Percentiles rank a stretch among this genome's conserved stretches.
phyloP scores from a whole-genome alignment of 2,888 invertebrate species.

The Volucella inflata region DNA sequence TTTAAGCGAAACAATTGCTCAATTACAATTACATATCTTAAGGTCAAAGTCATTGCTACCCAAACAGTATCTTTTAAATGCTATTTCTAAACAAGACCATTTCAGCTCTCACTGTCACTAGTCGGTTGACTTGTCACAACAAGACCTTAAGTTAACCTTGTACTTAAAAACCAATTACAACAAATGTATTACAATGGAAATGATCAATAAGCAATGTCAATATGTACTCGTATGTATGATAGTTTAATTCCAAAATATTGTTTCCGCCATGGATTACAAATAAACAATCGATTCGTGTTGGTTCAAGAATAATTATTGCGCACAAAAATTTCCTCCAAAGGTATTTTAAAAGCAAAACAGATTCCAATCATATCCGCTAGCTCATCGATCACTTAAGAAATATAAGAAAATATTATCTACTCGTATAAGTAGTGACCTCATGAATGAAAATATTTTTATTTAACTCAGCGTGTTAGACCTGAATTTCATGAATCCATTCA shows the following conservation, averaged over 20 bases:
- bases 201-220: neutral
- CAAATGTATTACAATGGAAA: neutral
- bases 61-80: too few species aligned
- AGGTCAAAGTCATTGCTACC: too few species aligned
- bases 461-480: conserved; percentile 9
- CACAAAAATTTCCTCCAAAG: neutral
- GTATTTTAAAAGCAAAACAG: conserved; percentile 13
- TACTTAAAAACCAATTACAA: too few species aligned
- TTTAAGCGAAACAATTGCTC: too few species aligned
- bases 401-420: conserved; percentile 39
- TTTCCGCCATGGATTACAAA: conserved; percentile 20
- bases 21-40: too few species aligned
- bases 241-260: conserved; percentile 11
- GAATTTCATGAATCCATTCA: conserved; percentile 4
- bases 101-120: too few species aligned
- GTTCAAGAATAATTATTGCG: neutral
- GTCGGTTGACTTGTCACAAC: too few species aligned
- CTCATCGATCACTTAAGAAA: conserved; percentile 48
- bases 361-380: conserved; percentile 39
- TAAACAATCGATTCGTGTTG: conserved; percentile 23
- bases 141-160: too few species aligned
- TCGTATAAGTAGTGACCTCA: conserved; percentile 32
- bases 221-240: too few species aligned
- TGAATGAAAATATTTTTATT: conserved; percentile 47
- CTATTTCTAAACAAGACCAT: too few species aligned